A percentile compares a stretch with the other conserved stretches of the same genome.
phyloP scores from a whole-genome alignment of 2,888 invertebrate species.

The Nomada ferruginata region DNA sequence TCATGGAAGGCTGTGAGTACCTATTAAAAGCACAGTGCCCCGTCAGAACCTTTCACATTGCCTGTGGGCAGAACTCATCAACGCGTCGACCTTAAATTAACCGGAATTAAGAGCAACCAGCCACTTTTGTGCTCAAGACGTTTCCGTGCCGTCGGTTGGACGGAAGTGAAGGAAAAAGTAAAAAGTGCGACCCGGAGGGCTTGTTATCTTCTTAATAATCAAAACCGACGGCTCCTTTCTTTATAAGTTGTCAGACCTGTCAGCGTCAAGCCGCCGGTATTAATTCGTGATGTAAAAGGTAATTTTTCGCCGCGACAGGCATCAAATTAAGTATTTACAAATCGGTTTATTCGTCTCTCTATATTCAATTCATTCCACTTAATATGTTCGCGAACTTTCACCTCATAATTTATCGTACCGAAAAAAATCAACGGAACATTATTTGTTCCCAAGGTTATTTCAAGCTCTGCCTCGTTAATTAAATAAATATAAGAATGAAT shows the following conservation, averaged over 20 bases:
- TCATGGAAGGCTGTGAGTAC: too few relatives aligned
- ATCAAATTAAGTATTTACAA: neutral
- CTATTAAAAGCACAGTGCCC: constrained; percentile 3
- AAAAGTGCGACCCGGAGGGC: constrained; percentile 74
- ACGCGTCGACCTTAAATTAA: constrained; percentile 72
- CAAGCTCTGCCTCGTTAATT: too few relatives aligned
- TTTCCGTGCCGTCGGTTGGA: constrained; percentile 53
- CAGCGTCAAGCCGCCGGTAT: constrained; percentile 80
- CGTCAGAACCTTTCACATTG: constrained; percentile 62
- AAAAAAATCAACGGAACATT: too few relatives aligned
- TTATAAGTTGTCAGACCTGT: constrained; percentile 77
- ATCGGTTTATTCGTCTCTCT: neutral
- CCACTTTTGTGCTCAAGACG: constrained; percentile 67
- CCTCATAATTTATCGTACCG: too few relatives aligned
- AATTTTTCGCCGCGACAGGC: constrained; percentile 23
- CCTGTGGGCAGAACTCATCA: constrained; percentile 66
- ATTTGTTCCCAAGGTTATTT: too few relatives aligned
- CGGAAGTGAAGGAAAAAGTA: constrained; percentile 75
- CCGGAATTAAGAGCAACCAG: constrained; percentile 70
- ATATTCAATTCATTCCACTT: neutral
- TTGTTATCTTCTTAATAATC: constrained; percentile 83
- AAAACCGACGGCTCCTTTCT: constrained; percentile 77
- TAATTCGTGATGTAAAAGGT: constrained; percentile 77
- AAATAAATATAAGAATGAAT: neutral
- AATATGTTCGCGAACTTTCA: neutral